Base-by-base conservation (phyloP, 2,888 invertebrate genomes). In the Diadegma fenestrale region DNA sequence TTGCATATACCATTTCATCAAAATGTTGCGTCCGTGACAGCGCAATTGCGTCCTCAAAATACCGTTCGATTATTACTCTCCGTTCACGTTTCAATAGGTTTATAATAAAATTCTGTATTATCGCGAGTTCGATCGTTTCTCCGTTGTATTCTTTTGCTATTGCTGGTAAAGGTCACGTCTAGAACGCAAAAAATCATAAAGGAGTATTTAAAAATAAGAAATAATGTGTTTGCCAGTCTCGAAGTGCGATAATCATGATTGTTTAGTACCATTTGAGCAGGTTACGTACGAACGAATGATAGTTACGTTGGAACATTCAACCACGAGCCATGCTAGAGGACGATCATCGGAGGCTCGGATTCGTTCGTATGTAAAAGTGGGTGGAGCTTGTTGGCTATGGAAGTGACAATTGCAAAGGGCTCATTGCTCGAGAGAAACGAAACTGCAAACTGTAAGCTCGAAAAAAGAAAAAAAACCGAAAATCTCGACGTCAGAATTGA, bases 231-330 rank as follows among this genome's bases (percentile, higher is more conserved):
- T 26, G 58, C 58, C 58, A 26, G 14, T 26, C 58, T 26, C 58
- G 4, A 26, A 26, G 58, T 58, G 58, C 58, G 58, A 58, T 58
- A 58, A 58, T 58, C 58, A 58, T 26, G 58, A 58, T 58, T 58
- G 58, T 58, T 58, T 22, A 26, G 58, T 22, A 58, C 26, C 58
- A 26, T 26, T 58, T 58, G 58, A 58, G n/a, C n/a, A n/a, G 58
- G 26, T 26, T 58, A 14, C 8, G 54, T 54, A 54, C 26, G 12
- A 22, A 58, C 58, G 58, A 58, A 22, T 58, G 26, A 58, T 26
- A 58, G 58, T 58, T 58, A 26, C 12, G 6, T 58, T 58, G 5
- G 26, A 58, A 58, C 26, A 58, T 58, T 58, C 5, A 26, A 58
- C n/a, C n/a, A 58, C 58, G 58, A 54, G 54, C 54, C 22, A 14